phyloP scores from a whole-genome alignment of 2,888 invertebrate species.

The Agriopis marginaria region DNA sequence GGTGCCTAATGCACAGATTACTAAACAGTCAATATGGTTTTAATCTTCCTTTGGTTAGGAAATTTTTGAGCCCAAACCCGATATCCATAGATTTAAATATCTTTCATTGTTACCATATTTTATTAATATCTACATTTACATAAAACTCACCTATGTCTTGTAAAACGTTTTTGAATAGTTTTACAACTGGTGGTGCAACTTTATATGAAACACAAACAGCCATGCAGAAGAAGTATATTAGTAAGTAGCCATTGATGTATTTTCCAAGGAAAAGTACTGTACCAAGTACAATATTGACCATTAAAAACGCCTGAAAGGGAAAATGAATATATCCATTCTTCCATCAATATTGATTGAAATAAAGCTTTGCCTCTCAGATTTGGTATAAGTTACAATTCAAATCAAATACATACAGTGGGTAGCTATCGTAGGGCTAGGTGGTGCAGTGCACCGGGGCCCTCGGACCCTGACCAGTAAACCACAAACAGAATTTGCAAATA shows the following conservation, averaged over 20 bases:
- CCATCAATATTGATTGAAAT: not conserved
- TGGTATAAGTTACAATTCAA: no score
- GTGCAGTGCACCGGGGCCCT: no score
- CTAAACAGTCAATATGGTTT: no score
- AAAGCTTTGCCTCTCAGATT: not conserved
- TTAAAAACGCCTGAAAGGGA: slow-evolving; percentile 75
- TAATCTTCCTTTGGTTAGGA: no score
- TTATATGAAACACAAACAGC: slow-evolving; percentile 65
- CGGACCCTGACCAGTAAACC: no score
- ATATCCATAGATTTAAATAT: no score
- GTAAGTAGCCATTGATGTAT: slow-evolving; percentile 71
- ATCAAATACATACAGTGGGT: no score
- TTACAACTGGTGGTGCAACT: slow-evolving; percentile 64
- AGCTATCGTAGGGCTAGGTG: no score
- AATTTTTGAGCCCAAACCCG: no score
- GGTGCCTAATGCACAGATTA: no score
- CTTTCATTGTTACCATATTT: not conserved
- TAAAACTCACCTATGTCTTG: slow-evolving; percentile 72
- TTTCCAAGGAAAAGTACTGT: slow-evolving; percentile 67
- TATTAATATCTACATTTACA: no score
- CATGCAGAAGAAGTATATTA: slow-evolving; percentile 69
- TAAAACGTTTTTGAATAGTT: slow-evolving; percentile 65
- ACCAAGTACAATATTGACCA: slow-evolving; percentile 70
- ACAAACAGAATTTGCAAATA: no score
- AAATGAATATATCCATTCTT: not conserved